Percentiles rank a stretch among this genome's conserved stretches.
These are phyloP conservation scores for Oligia latruncula DNA, from an alignment of 2,888 invertebrate genomes.

Conservation along the genomic window DNA sequence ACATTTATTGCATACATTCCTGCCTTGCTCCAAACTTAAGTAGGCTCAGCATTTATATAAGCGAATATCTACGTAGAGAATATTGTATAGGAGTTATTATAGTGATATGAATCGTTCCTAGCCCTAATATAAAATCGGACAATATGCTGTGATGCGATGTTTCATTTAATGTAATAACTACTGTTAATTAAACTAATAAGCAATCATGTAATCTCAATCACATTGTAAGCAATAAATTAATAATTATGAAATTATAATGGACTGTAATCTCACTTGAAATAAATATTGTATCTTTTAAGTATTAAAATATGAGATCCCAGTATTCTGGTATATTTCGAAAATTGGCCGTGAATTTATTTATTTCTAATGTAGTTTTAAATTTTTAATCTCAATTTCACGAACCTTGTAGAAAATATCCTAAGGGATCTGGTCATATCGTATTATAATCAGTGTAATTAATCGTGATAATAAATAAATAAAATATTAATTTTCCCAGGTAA, in stretches of 20 bases:
- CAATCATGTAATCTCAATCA: constrained; percentile 57
- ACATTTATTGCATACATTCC: constrained; percentile 43
- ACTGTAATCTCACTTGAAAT: constrained; percentile 57
- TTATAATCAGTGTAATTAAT: constrained; percentile 59
- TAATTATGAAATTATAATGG: constrained; percentile 46
- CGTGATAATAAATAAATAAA: constrained; percentile 57
- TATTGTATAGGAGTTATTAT: constrained; percentile 52
- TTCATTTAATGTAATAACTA: constrained; percentile 58
- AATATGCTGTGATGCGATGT: constrained; percentile 73
- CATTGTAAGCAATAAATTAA: constrained; percentile 62
- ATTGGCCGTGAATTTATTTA: constrained; percentile 44
- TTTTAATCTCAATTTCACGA: constrained; percentile 37
- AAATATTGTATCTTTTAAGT: constrained; percentile 45
- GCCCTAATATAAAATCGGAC: constrained; percentile 70
- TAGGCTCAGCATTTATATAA: constrained; percentile 63
- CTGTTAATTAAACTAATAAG: constrained; percentile 60
- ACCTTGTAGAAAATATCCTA: constrained; percentile 32
- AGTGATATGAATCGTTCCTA: constrained; percentile 77
- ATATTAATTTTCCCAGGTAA: constrained; percentile 48
- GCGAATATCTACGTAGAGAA: constrained; percentile 47
- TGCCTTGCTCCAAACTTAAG: constrained; percentile 51
- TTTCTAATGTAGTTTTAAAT: constrained; percentile 34
- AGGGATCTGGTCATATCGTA: constrained; percentile 64
- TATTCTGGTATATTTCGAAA: constrained; percentile 35
- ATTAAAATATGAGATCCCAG: constrained; percentile 46